phyloP scores from a whole-genome alignment of 2,888 invertebrate genomes.

The Euclidia mi region DNA sequence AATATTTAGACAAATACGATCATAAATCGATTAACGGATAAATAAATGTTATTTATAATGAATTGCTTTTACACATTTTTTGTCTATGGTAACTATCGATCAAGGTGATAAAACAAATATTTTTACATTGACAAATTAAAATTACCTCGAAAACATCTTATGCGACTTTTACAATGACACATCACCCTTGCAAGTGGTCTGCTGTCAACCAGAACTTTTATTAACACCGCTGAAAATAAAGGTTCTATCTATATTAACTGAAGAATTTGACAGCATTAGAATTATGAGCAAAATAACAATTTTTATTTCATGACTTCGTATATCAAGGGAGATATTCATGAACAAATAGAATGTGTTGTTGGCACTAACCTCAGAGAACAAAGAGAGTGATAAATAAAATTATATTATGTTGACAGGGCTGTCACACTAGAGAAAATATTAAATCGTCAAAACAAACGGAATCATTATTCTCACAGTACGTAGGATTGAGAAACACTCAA shows the following conservation, averaged over 20 bases:
- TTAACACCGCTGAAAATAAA: slow-evolving; percentile 43
- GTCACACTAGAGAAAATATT: slow-evolving; percentile 29
- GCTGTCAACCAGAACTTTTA: slow-evolving; percentile 39
- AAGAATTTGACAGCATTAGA: slow-evolving; percentile 55
- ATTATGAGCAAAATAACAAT: slow-evolving; percentile 54
- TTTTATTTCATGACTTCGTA: slow-evolving; percentile 64
- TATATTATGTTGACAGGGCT: slow-evolving; percentile 59
- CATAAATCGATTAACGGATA: slow-evolving; percentile 16
- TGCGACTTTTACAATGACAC: slow-evolving; percentile 43
- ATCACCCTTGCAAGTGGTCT: slow-evolving; percentile 29
- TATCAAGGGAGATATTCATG: slow-evolving; percentile 63
- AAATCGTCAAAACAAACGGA: slow-evolving; percentile 1
- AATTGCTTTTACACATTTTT: no score
- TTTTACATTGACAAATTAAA: slow-evolving; percentile 50
- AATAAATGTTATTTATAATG: slow-evolving; percentile 3
- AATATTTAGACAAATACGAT: not conserved
- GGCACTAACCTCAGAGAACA: slow-evolving; percentile 73
- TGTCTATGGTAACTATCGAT: slow-evolving; percentile 21
- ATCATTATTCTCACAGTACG: not conserved
- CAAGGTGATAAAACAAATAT: slow-evolving; percentile 30
- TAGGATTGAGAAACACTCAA: no score
- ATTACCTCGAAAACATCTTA: slow-evolving; percentile 28
- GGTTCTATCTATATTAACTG: slow-evolving; percentile 38
- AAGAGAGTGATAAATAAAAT: slow-evolving; percentile 75
- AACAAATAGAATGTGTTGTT: slow-evolving; percentile 75